Percentiles rank a stretch among this genome's conserved stretches.
Conservation (phyloP, 2,797 vertebrate genomes). For the Acrossocheilus wenchowensis region DNA sequence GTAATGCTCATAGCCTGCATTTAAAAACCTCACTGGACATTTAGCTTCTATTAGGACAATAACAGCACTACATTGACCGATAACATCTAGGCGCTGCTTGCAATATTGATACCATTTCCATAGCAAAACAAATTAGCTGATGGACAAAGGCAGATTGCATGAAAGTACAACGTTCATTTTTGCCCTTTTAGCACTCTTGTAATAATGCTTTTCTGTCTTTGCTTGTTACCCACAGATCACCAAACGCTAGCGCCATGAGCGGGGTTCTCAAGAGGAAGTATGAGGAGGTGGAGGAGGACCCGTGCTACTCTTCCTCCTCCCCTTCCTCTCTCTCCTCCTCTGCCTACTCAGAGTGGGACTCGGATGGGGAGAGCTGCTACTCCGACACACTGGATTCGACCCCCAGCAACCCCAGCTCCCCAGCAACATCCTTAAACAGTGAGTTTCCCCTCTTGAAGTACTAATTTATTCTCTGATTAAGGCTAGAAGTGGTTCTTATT, state of each 20-base stretch:
- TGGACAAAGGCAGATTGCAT: not conserved
- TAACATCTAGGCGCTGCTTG: conserved; percentile 5
- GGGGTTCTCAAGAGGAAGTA: conserved; percentile 96
- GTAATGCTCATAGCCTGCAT: conserved; percentile 1
- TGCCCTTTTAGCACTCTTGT: not conserved
- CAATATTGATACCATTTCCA: conserved; percentile 3
- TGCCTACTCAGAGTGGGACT: conserved; percentile 88
- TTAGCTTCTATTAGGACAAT: conserved; percentile 10
- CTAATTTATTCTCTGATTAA: not conserved
- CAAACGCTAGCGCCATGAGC: conserved; percentile 84
- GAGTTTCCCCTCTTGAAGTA: conserved; percentile 67
- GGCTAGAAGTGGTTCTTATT: not conserved
- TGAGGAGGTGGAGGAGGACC: conserved; percentile 92
- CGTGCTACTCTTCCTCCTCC: conserved; percentile 85
- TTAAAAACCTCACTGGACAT: conserved; percentile 13
- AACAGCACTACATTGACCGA: not conserved
- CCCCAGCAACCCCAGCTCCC: conserved; percentile 81
- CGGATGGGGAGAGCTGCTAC: conserved; percentile 86
- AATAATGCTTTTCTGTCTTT: conserved; percentile 40
- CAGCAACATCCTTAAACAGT: conserved; percentile 82
- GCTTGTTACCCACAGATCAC: conserved; percentile 69
- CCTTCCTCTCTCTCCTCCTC: conserved; percentile 84
- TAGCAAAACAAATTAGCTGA: conserved; percentile 6
- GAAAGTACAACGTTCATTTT: not conserved
- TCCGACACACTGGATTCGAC: conserved; percentile 83